phyloP scores from a whole-genome alignment of 2,113 vertebrate genomes.

The Alexandromys fortis region DNA sequence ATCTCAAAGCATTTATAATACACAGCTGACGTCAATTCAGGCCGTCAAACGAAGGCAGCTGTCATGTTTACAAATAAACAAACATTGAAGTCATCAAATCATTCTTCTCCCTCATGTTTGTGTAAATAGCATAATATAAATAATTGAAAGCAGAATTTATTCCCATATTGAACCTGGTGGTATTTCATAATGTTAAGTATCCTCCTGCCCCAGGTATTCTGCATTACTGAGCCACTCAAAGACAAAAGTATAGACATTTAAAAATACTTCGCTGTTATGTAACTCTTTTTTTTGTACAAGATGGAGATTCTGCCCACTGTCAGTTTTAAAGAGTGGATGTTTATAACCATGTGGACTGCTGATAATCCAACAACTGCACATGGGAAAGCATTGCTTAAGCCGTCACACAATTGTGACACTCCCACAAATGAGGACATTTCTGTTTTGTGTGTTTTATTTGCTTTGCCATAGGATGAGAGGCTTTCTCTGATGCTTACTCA shows the following conservation, averaged over 20 bases:
- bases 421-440: slow-evolving; percentile 1
- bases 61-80: neutral
- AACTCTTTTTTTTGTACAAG: slow-evolving; percentile 22
- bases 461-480: slow-evolving; percentile 17
- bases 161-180: neutral
- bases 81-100: neutral
- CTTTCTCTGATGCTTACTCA: neutral
- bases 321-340: neutral
- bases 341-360: slow-evolving; percentile 31
- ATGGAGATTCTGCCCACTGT: neutral
- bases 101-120: neutral
- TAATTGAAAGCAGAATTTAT: neutral
- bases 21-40: slow-evolving; percentile 19
- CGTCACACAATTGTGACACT: neutral
- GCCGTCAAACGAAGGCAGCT: neutral
- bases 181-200: neutral
- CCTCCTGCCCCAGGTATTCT: neutral
- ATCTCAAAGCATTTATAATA: neutral
- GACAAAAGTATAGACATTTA: neutral
- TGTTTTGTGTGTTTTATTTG: slow-evolving; percentile 18
- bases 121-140: neutral
- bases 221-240: neutral
- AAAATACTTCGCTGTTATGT: neutral
- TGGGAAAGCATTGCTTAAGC: neutral
- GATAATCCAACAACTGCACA: neutral